Base-by-base conservation (phyloP, 2,888 invertebrate genomes). In the Lordiphosa fenestrarum region DNA sequence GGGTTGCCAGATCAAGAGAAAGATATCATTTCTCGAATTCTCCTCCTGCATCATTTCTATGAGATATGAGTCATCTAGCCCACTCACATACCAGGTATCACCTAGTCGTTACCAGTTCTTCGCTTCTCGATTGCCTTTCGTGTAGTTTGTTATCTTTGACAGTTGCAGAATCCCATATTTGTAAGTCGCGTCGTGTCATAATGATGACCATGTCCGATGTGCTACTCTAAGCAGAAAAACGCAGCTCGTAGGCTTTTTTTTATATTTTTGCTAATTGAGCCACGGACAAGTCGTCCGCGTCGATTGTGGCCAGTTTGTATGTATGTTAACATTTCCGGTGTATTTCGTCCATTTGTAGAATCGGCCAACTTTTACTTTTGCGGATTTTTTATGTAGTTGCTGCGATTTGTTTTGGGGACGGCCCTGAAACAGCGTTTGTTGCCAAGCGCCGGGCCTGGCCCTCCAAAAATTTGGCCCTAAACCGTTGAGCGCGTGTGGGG, bases 241-340 rank as follows among this genome's bases (percentile, higher is more conserved):
- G 36, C 53, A 35, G 71, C 73, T 83, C 39, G 58, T 69, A 73
- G 84, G 76, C 70, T 73, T 76, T 75, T 30, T 30, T 30, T 30
- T 38, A 12, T 38, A n/a, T 38, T 38, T 40, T 76, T 50, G 65
- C 70, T 80, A 76, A 76, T 83, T 76, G 84, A 76, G 76, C 81
- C 60, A 38, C 23, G 51, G 69, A 78, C 78, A 82, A 74, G 69
- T 75, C 68, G 61, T 60, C 15, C 40, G 52, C 36, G 19, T 42
- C 39, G 63, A 66, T 55, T 54, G 47, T 67, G 55, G 73, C 55
- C 53, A 72, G 73, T 64, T 83, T 78, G 67, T 69, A 65, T 53
- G 76, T 59, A 61, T 77, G 81, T 83, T 77, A 73, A 83, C 84
- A 77, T 83, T 83, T 77, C 76, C 76, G 76, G 84, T 57, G 56